Percentiles rank a stretch among this genome's conserved stretches.
Evolutionary conservation across 2,888 invertebrate species (phyloP).

Genomic region (Congeria kusceri): DNA sequence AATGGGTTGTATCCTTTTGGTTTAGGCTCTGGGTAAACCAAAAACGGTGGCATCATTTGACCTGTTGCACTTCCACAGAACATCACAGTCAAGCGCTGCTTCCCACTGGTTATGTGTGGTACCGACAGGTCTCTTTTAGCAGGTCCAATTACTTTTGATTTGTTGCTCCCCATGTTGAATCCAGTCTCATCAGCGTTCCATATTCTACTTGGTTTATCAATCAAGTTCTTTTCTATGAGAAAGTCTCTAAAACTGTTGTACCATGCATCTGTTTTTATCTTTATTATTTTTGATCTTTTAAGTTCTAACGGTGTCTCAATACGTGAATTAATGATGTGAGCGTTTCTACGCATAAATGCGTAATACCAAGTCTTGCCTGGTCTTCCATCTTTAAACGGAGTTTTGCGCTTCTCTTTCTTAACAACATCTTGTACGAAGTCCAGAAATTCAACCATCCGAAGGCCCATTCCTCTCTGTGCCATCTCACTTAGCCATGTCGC

Average conservation of each 20-base stretch:
- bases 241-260: conserved; percentile 23
- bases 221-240: conserved; percentile 17
- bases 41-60: conserved; percentile 39
- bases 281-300: conserved; percentile 26
- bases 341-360: too few species aligned
- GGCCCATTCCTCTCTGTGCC: conserved; percentile 36
- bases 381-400: too few species aligned
- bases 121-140: conserved; percentile 15
- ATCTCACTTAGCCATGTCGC: conserved; percentile 42
- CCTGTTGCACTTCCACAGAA: conserved; percentile 46
- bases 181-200: too few species aligned
- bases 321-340: conserved; percentile 26
- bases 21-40: conserved; percentile 44
- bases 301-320: conserved; percentile 30
- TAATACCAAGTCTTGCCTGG: too few species aligned
- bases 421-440: conserved; percentile 47
- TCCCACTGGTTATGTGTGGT: conserved; percentile 31
- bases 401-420: conserved; percentile 41
- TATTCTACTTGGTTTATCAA: conserved; percentile 44
- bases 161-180: conserved; percentile 25
- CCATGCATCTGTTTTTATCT: conserved; percentile 14
- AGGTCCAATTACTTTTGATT: conserved; percentile 22
- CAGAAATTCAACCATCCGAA: conserved; percentile 41
- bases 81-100: conserved; percentile 45
- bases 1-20: conserved; percentile 45